phyloP scores from a whole-genome alignment of 2,113 vertebrate genomes.

The Platysternon megacephalum region DNA sequence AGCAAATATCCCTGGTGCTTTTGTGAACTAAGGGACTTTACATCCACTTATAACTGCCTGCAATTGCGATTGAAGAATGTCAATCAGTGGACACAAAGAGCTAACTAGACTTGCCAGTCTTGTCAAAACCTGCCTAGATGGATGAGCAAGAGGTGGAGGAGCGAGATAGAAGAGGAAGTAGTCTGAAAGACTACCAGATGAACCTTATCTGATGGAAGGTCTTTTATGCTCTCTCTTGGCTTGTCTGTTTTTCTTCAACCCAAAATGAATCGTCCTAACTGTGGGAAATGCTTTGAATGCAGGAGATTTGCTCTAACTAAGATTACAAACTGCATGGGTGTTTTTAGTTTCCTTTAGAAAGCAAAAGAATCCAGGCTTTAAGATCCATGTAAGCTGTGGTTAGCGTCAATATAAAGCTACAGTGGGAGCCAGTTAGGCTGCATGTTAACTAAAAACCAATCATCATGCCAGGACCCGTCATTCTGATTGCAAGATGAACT shows the following conservation, averaged over 20 bases:
- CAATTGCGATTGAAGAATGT: background rate
- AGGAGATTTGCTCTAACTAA: background rate
- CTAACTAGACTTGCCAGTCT: background rate
- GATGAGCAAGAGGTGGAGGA: background rate
- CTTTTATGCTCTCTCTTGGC: background rate
- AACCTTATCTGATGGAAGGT: background rate
- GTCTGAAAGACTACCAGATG: background rate
- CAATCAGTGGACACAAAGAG: background rate
- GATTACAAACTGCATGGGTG: background rate
- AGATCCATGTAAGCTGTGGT: background rate
- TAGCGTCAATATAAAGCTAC: background rate
- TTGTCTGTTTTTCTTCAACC: background rate
- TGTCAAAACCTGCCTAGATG: background rate
- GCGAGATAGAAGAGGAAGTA: background rate
- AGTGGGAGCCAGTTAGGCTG: background rate
- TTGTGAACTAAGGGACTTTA: background rate
- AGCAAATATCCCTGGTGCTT: background rate
- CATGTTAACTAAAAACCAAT: background rate
- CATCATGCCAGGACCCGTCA: background rate
- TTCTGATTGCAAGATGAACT: background rate
- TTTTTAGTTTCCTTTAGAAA: background rate
- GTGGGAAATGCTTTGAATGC: background rate
- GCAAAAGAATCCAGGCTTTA: background rate
- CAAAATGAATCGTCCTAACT: background rate
- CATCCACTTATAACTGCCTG: background rate